Evolutionary conservation across 2,113 vertebrate genomes (phyloP), one percentile per base, ranked within the genome.

Genomic region (Rostratula benghalensis): DNA sequence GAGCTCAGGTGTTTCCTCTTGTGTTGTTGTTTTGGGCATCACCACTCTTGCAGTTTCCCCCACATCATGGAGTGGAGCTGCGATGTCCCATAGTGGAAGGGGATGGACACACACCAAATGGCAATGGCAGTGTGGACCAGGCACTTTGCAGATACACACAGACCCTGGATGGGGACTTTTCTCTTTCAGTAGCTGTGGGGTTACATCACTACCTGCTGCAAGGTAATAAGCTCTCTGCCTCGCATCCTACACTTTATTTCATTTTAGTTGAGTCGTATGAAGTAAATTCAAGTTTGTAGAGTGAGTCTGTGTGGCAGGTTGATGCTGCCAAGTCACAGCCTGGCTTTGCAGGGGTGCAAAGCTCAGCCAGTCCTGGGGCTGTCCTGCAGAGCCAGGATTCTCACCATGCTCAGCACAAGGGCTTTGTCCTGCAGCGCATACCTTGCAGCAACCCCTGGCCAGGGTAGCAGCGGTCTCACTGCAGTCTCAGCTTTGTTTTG

Each of bases 11-110:
- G 2, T 25, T 16, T 37, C 37, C 15, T 25, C 17, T 23, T 39
- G 6, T 15, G 60, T 5, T 59, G 70, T 60, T 5, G 0, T 39
- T 79, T 12, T 0, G 6, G 25, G 57, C 48, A 39, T 7, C 31
- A 15, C 14, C 11, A 8, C 3, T 0, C 25, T 13, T 16, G 21
- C 35, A 35, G n/a, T 7, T 61, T 39, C 30, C 35, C 30, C 39
- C 54, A 9, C 11, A 4, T 13, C 1, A 11, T 3, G 1, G 43
- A 20, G n/a, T 0, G 0, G 88, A 54, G 60, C 54, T 41, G 64
- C 31, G 0, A 4, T 23, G 73, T 35, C 27, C 82, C 1, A 3
- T 3, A 2, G 54, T 1, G 37, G 1, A 0, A 1, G 4, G 12
- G 28, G 65, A 7, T 9, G 85, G 80, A 5, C 7, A 1, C 0